Evolutionary conservation across 2,797 vertebrate species (phyloP).

Genomic region (Pseudopleuronectes americanus): DNA sequence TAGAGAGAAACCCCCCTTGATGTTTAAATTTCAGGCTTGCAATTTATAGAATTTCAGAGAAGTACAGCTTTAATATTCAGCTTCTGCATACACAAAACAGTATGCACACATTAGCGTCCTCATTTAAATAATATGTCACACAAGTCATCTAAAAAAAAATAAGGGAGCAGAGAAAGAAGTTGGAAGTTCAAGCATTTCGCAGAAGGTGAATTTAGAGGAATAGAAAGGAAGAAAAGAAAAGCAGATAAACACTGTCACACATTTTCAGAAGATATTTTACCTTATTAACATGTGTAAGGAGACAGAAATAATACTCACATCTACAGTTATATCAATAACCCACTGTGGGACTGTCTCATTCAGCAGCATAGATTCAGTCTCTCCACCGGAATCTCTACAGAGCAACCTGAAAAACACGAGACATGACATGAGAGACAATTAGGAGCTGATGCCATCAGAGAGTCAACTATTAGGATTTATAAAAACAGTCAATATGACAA

Average conservation of each 20-base stretch:
- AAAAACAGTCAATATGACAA: neutral
- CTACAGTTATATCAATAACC: slow-evolving; percentile 99
- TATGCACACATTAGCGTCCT: too few species aligned
- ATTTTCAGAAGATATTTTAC: neutral
- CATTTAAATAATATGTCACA: too few species aligned
- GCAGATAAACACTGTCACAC: neutral
- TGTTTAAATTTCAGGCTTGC: too few species aligned
- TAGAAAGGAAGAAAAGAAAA: neutral
- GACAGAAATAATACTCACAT: slow-evolving; percentile 85
- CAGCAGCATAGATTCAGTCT: slow-evolving; percentile 98
- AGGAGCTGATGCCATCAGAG: neutral
- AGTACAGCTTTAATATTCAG: neutral
- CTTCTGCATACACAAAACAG: too few species aligned
- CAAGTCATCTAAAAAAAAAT: too few species aligned
- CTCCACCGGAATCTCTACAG: slow-evolving; percentile 97
- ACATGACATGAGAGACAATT: neutral
- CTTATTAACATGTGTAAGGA: neutral
- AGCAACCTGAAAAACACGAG: slow-evolving; percentile 85
- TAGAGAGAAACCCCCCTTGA: too few species aligned
- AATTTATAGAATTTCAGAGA: neutral
- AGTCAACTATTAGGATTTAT: neutral
- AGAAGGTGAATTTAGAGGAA: neutral
- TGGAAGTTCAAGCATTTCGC: neutral
- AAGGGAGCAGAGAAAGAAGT: too few species aligned
- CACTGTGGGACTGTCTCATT: slow-evolving; percentile 99